Evolutionary conservation across 30 jellyfish, hydroid and myxozoan genomes (phyloP), one percentile per base, ranked within the genome.

Genomic region (Hydractinia symbiolongicarpus): DNA sequence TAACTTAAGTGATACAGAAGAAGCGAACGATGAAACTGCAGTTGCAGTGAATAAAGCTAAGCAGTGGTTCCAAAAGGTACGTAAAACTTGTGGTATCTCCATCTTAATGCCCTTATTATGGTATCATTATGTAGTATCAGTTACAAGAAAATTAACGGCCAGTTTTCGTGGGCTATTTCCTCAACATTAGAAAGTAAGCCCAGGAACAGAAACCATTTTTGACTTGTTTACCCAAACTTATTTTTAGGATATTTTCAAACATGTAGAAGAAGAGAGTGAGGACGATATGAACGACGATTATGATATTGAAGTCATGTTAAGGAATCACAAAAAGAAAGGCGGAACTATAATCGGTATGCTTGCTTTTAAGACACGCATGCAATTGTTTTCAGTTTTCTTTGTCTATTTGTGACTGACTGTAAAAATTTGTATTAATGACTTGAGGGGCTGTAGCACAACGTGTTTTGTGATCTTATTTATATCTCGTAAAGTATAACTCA

Each of bases 1-100:
- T 55, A 30, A 30, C 44, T 21, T 67, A 50, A 88, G 67, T 9
- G 83, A 68, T 55, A 77, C 13, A 61, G 87, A 79, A 58, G 80
- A 49, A 30, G 15, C 50, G 1, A 79, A 54, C n/a, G 81, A 79
- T 17, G 74, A 54, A 62, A 87, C 50, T 13, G 81, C 79, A 6
- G 20, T 77, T 5, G 78, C 79, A 64, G 64, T 77, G 8, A 53
- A 73, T 13, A 77, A 82, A 68, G 81, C 96, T 5, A 54, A 88
- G 55, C 69, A 66, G 16, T 92, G 98, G 98, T 92, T 81, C 79
- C 81, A 87, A 74, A 86, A 92, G 95, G 98, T 92, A 71, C 20
- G 67, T 77, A 20, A 17, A 69, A 9, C 68, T 44, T 49, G 16
- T 62, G 44, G 44, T 30, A 30, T 30, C 44, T 30, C 44, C 40